Conservation (phyloP, 2,113 vertebrate genomes). For the Lophius piscatorius region DNA sequence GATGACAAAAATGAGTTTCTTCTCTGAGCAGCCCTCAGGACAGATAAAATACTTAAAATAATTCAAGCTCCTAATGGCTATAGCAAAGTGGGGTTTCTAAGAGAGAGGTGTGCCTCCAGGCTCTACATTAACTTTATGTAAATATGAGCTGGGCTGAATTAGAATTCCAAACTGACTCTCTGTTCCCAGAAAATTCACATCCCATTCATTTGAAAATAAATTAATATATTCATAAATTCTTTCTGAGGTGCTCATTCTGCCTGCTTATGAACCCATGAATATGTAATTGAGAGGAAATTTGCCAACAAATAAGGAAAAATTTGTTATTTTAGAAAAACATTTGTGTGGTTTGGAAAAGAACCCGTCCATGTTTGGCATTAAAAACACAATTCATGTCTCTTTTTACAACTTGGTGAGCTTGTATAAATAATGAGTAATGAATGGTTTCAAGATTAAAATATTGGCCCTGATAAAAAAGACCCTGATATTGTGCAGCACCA, state of each 20-base stretch:
- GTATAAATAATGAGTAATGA: conserved; percentile 73
- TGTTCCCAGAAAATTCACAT: conserved; percentile 27
- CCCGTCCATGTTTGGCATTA: conserved; percentile 44
- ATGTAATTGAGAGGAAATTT: conserved; percentile 25
- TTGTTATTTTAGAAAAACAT: conserved; percentile 25
- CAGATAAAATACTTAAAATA: conserved; percentile 27
- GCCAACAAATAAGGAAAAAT: conserved; percentile 50
- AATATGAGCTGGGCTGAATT: conserved; percentile 22
- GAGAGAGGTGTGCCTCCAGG: conserved; percentile 17
- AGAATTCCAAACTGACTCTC: conserved; percentile 44
- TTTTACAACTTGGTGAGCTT: conserved; percentile 29
- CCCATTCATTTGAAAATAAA: conserved; percentile 47
- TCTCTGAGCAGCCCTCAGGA: conserved; percentile 9
- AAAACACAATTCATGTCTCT: conserved; percentile 55
- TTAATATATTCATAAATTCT: conserved; percentile 57
- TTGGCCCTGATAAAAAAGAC: conserved; percentile 38
- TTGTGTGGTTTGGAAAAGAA: conserved; percentile 38
- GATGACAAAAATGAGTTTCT: conserved; percentile 25
- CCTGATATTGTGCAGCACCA: conserved; percentile 39
- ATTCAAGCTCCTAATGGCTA: conserved; percentile 16
- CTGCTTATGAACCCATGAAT: conserved; percentile 48
- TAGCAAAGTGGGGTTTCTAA: conserved; percentile 8
- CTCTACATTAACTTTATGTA: conserved; percentile 9
- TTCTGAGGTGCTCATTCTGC: conserved; percentile 29
- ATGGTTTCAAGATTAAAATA: conserved; percentile 48